phyloP scores from a whole-genome alignment of 1,140 invertebrate species.

The Leptinotarsa defecta region DNA sequence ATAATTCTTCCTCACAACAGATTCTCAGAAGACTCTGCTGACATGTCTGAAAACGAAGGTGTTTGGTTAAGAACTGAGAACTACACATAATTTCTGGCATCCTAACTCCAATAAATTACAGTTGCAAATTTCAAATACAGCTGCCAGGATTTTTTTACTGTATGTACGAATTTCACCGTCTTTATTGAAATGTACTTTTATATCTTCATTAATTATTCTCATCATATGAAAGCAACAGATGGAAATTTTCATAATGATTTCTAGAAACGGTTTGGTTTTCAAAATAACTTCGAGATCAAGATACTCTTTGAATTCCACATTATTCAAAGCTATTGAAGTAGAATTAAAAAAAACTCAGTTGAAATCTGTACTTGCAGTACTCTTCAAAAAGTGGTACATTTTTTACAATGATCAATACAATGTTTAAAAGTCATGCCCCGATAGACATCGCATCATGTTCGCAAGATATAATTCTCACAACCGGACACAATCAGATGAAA shows the following conservation, averaged over 20 bases:
- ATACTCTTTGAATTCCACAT: neutral
- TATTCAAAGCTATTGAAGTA: conserved; percentile 21
- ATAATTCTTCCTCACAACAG: neutral
- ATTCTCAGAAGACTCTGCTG: neutral
- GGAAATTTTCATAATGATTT: too few relatives aligned
- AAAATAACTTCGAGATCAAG: neutral
- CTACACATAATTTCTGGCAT: neutral
- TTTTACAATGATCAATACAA: neutral
- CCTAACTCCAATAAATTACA: neutral
- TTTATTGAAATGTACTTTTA: too few relatives aligned
- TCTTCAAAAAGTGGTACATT: conserved; percentile 12
- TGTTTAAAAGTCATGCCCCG: neutral
- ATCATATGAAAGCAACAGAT: too few relatives aligned
- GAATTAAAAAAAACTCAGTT: neutral
- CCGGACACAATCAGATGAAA: neutral
- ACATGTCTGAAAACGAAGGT: neutral
- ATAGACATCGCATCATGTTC: conserved; percentile 13
- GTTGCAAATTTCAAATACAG: neutral
- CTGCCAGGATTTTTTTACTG: neutral
- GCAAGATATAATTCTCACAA: conserved; percentile 7
- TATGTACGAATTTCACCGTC: too few relatives aligned
- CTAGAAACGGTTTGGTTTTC: too few relatives aligned
- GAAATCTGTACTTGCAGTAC: conserved; percentile 7
- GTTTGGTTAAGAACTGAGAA: neutral
- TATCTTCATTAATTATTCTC: too few relatives aligned